Percentiles rank a stretch among this genome's conserved stretches.
Evolutionary conservation across 2,113 vertebrate genomes (phyloP).

Genomic region (Aptenodytes forsteri): DNA sequence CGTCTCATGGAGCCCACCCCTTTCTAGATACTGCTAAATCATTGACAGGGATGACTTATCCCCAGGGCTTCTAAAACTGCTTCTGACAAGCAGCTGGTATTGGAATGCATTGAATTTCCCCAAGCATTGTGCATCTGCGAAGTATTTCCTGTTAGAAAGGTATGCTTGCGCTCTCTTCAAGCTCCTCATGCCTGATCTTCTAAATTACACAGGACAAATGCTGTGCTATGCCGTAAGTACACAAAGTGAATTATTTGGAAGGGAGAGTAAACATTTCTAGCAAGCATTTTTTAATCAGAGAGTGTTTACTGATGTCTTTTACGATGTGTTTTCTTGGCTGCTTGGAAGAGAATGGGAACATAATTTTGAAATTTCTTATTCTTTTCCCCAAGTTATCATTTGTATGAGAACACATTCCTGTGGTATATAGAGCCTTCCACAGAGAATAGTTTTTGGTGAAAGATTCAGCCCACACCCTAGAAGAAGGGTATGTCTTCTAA

Average conservation of each 20-base stretch:
- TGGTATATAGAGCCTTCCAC: background rate
- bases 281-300: background rate
- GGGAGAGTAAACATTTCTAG: background rate
- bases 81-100: background rate
- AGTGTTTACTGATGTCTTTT: background rate
- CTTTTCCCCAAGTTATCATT: background rate
- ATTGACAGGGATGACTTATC: background rate
- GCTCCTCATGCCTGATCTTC: background rate
- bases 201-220: background rate
- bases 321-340: background rate
- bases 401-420: fast-evolving
- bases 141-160: background rate
- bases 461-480: background rate
- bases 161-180: background rate
- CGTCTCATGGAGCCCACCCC: background rate
- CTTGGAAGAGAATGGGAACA: background rate
- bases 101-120: background rate
- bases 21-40: background rate
- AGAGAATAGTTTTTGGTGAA: background rate
- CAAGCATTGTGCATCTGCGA: background rate
- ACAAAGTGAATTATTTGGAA: background rate
- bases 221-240: background rate
- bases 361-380: background rate
- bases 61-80: background rate
- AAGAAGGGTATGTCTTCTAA: background rate